These are phyloP conservation scores for Hemibates koningsi DNA, from an alignment of 2,113 vertebrate genomes.

Conservation along the genomic window DNA sequence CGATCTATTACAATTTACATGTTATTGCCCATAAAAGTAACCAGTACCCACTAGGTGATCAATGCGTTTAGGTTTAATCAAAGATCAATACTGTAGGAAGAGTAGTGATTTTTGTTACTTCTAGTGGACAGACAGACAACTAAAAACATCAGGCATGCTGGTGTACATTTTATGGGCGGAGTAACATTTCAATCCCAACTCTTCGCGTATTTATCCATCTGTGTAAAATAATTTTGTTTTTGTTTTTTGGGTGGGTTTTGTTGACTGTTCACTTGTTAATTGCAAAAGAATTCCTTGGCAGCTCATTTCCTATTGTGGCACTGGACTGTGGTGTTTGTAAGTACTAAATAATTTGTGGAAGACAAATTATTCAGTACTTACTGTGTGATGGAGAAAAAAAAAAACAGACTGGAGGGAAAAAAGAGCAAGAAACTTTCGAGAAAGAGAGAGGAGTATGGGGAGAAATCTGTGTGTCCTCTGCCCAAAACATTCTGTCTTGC, in stretches of 20 bases:
- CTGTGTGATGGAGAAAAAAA: constrained; percentile 24
- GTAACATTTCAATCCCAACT: neutral
- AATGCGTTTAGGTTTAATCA: neutral
- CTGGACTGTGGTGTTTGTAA: neutral
- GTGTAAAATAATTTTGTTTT: neutral
- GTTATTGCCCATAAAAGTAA: neutral
- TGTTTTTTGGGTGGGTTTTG: neutral
- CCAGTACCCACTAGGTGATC: neutral
- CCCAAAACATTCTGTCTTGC: constrained; percentile 36
- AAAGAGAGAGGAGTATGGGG: neutral
- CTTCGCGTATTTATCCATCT: neutral
- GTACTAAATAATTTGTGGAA: neutral
- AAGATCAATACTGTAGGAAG: neutral
- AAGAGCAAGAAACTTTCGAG: neutral
- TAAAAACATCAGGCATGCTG: neutral
- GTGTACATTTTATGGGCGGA: neutral
- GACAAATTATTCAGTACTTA: constrained; percentile 25
- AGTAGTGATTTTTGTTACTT: neutral
- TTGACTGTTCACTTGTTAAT: neutral
- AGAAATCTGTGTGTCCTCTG: constrained; percentile 13
- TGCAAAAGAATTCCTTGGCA: neutral
- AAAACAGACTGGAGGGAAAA: neutral
- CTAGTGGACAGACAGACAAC: neutral
- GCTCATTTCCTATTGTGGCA: neutral
- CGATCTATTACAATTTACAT: neutral